Evolutionary conservation across 2,797 vertebrate species (phyloP).

Genomic region (Ctenopoma kingsleyae): DNA sequence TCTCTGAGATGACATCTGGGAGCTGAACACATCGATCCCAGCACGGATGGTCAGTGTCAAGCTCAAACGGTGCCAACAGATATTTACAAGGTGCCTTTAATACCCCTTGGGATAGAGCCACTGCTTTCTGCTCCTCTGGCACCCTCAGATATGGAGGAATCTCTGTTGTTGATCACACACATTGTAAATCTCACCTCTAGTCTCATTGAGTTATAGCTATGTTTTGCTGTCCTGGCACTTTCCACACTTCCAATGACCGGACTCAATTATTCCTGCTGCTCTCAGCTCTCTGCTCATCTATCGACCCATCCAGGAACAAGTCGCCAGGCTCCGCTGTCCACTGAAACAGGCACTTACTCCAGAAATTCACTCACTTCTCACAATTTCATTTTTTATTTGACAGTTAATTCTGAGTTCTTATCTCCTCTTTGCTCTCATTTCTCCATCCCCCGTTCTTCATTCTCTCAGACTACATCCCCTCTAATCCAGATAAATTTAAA

Average conservation of each 20-base stretch:
- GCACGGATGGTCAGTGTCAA: constrained; percentile 22
- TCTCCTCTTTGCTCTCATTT: constrained; percentile 31
- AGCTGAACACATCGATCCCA: constrained; percentile 43
- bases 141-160: constrained; percentile 59
- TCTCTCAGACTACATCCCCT: constrained; percentile 39
- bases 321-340: constrained; percentile 32
- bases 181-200: constrained; percentile 71
- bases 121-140: constrained; percentile 41
- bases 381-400: constrained; percentile 63
- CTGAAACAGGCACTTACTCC: constrained; percentile 47
- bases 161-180: constrained; percentile 66
- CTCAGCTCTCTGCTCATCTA: constrained; percentile 64
- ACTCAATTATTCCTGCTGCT: constrained; percentile 75
- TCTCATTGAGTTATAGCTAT: constrained; percentile 72
- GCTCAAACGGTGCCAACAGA: constrained; percentile 27
- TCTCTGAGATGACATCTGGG: constrained; percentile 15
- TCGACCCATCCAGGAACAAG: constrained; percentile 61
- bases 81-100: constrained; percentile 73
- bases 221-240: constrained; percentile 74
- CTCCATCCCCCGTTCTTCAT: constrained; percentile 20
- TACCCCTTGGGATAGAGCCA: constrained; percentile 32
- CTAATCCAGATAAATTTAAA: constrained; percentile 55
- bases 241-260: constrained; percentile 63
- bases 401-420: constrained; percentile 35
- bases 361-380: constrained; percentile 52